Percentiles rank a stretch among this genome's conserved stretches.
phyloP scores from a whole-genome alignment of 2,113 vertebrate genomes.

The Candoia aspera region DNA sequence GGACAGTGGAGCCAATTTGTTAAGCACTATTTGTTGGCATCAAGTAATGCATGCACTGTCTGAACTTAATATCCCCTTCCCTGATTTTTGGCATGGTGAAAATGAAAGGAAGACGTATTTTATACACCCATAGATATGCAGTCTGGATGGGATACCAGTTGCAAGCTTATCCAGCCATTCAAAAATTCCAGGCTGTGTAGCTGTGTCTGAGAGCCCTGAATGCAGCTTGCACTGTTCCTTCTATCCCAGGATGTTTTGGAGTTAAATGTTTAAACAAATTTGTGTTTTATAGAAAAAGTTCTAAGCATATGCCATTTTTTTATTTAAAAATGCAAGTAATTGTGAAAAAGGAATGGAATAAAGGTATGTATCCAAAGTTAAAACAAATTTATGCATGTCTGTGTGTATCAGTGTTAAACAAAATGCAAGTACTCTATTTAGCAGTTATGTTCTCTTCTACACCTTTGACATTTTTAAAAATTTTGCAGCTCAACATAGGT shows the following conservation, averaged over 20 bases:
- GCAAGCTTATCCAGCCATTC: neutral
- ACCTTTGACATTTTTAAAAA: neutral
- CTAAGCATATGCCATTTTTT: neutral
- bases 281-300: neutral
- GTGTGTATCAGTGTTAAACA: neutral
- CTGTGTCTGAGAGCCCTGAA: too few species aligned
- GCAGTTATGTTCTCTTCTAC: rapidly evolving
- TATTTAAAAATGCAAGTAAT: neutral
- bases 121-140: too few species aligned
- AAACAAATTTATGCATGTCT: neutral
- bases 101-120: neutral
- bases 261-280: neutral
- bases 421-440: rapidly evolving
- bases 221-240: neutral
- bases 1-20: too few species aligned
- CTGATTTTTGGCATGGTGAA: neutral
- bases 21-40: too few species aligned
- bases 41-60: too few species aligned
- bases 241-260: neutral
- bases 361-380: neutral
- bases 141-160: neutral
- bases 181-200: too few species aligned
- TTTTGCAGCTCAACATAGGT: constrained; percentile 87
- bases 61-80: neutral
- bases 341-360: neutral